Percentiles rank a stretch among this genome's conserved stretches.
Conservation (phyloP, 2,888 invertebrate species). For the Autographa gamma region DNA sequence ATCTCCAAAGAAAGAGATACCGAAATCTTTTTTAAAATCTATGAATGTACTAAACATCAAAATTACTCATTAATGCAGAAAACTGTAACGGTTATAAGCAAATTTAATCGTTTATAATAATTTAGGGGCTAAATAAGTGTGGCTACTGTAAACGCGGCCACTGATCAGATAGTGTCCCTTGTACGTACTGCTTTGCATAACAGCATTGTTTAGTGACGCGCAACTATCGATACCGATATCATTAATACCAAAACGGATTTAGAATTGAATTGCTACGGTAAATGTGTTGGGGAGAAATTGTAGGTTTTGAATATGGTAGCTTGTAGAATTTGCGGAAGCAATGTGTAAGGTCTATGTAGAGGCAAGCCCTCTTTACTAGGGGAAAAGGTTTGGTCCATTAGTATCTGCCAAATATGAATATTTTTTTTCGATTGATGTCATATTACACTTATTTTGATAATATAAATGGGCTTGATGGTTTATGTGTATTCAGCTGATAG, state of each 20-base stretch:
- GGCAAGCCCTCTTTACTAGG: not conserved
- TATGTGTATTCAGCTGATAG: too few species aligned
- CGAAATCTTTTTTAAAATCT: not conserved
- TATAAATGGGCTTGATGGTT: too few species aligned
- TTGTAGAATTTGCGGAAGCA: not conserved
- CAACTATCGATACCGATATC: slow-evolving; percentile 31
- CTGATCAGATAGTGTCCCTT: slow-evolving; percentile 73
- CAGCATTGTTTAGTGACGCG: slow-evolving; percentile 69
- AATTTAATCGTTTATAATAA: slow-evolving; percentile 54
- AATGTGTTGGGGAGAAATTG: not conserved
- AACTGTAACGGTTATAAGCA: slow-evolving; percentile 15
- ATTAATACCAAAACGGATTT: slow-evolving; percentile 1
- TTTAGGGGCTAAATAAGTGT: slow-evolving; percentile 71
- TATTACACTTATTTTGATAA: too few species aligned
- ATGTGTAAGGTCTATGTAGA: not conserved
- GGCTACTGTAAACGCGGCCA: slow-evolving; percentile 70
- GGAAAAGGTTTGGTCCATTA: too few species aligned
- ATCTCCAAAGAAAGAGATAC: not conserved
- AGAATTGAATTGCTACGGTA: not conserved
- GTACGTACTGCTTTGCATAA: slow-evolving; percentile 77
- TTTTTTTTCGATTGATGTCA: too few species aligned
- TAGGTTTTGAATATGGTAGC: not conserved
- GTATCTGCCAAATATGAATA: too few species aligned
- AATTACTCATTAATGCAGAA: slow-evolving; percentile 19
- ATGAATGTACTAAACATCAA: not conserved